phyloP scores from a whole-genome alignment of 2,113 vertebrate genomes.

The Cebus imitator region DNA sequence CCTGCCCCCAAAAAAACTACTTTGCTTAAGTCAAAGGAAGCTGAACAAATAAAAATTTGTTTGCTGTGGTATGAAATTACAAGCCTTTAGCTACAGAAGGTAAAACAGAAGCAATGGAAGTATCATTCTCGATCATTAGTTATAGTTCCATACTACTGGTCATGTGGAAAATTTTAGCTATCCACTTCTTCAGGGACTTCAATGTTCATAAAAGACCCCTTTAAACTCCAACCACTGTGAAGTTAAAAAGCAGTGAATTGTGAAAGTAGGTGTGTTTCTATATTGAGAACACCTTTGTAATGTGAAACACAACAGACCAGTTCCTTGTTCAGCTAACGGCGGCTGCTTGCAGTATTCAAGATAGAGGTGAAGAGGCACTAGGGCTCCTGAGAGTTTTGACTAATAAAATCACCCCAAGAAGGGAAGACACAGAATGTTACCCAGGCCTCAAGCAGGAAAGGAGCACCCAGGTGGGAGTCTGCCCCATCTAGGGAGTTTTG shows the following conservation, averaged over 20 bases:
- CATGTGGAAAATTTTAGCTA: slow-evolving; percentile 35
- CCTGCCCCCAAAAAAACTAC: not conserved
- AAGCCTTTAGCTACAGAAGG: not conserved
- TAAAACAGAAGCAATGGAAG: not conserved
- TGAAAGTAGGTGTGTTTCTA: not conserved
- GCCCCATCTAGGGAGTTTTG: not conserved
- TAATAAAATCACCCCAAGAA: not conserved
- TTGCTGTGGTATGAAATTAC: not conserved
- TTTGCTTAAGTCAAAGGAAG: slow-evolving; percentile 21
- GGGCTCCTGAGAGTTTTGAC: not conserved
- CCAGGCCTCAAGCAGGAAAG: not conserved
- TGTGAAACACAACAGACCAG: slow-evolving; percentile 11
- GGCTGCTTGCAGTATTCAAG: not conserved
- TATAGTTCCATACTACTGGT: not conserved
- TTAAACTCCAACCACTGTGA: not conserved
- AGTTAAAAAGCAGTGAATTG: not conserved
- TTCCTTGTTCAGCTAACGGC: not conserved
- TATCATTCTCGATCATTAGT: not conserved
- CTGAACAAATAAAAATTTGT: not conserved
- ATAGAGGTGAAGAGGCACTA: not conserved
- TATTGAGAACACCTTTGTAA: not conserved
- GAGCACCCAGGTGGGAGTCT: not conserved
- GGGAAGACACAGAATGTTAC: not conserved
- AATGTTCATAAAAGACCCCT: slow-evolving; percentile 32
- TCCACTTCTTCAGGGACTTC: not conserved